Evolutionary conservation across 2,888 invertebrate species (phyloP).

Genomic region (Oligia latruncula): DNA sequence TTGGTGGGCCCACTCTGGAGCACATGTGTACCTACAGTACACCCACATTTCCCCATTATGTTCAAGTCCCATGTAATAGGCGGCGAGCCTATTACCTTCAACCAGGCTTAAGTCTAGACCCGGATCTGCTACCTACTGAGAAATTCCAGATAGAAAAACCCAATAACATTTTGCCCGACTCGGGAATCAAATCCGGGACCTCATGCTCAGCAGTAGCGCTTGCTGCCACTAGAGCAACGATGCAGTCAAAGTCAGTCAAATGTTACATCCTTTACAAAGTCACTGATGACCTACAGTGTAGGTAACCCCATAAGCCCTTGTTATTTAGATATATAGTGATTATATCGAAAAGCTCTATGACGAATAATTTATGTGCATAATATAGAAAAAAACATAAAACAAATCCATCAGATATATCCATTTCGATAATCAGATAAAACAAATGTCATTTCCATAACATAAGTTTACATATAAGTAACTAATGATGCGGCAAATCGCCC

Average conservation of each 20-base stretch:
- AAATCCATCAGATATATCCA: conserved; percentile 5
- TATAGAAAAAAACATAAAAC: background rate
- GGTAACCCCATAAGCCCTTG: background rate
- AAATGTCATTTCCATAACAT: conserved; percentile 7
- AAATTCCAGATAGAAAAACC: background rate
- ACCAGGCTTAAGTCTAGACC: background rate
- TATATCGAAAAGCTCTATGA: background rate
- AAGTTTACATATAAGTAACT: background rate
- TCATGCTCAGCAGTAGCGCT: background rate
- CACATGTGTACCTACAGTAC: background rate
- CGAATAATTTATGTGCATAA: background rate
- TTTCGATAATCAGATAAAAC: conserved; percentile 19
- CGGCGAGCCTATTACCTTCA: background rate
- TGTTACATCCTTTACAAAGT: background rate
- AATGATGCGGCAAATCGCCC: conserved; percentile 3
- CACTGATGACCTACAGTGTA: background rate
- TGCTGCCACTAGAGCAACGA: background rate
- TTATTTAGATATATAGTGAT: background rate
- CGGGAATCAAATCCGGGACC: background rate
- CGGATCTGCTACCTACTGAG: background rate
- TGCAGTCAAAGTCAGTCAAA: background rate
- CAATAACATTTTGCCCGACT: background rate
- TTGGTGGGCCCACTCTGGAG: too few relatives aligned
- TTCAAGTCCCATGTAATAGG: background rate
- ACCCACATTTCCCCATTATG: background rate